Evolutionary conservation across 2,113 vertebrate genomes (phyloP).

Genomic region (Dicaeum eximium): DNA sequence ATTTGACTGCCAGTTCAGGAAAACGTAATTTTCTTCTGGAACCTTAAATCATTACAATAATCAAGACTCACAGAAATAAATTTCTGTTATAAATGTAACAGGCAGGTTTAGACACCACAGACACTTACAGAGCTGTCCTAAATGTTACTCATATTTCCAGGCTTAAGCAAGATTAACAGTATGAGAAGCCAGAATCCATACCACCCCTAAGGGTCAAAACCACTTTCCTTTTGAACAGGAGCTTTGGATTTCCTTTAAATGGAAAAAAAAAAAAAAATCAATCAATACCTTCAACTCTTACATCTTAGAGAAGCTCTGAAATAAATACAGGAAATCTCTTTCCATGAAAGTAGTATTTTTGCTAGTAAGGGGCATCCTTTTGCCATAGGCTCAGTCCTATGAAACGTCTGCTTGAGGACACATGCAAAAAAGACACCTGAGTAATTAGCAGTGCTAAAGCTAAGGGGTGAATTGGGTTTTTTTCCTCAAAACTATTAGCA

Average conservation of each 20-base stretch:
- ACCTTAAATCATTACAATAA: background rate
- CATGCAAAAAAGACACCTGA: background rate
- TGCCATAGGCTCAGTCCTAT: background rate
- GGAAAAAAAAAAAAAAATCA: background rate
- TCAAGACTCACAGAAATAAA: background rate
- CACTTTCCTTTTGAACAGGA: background rate
- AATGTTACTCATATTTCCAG: background rate
- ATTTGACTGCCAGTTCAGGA: background rate
- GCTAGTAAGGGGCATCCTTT: background rate
- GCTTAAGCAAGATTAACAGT: background rate
- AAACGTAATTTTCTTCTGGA: background rate
- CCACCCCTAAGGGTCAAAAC: background rate
- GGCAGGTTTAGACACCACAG: background rate
- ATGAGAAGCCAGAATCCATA: background rate
- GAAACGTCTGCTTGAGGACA: background rate
- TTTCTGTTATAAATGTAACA: background rate
- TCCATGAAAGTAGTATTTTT: background rate
- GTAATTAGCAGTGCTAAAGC: background rate
- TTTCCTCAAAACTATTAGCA: background rate
- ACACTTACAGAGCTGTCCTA: background rate
- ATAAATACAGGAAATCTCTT: background rate
- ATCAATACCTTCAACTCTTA: background rate
- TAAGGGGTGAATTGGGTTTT: accelerated
- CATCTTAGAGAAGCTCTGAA: background rate
- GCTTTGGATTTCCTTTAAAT: background rate